These are phyloP conservation scores for Congeria kusceri DNA, from an alignment of 2,888 invertebrate genomes.

Conservation along the genomic window DNA sequence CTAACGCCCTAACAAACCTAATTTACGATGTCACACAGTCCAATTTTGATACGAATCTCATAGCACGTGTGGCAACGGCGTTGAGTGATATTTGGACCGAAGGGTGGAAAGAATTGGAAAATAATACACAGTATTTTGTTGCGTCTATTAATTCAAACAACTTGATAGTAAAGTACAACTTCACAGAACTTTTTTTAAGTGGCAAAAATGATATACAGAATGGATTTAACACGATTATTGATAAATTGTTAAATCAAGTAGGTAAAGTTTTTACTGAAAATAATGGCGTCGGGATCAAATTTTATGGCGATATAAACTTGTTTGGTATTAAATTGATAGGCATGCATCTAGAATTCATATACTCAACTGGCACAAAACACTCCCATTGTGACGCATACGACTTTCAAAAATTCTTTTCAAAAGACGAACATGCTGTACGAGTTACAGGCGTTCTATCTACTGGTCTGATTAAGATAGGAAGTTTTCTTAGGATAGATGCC, in stretches of 20 bases:
- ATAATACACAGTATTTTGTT: not conserved
- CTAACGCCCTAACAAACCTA: too few relatives aligned
- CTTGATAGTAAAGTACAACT: not conserved
- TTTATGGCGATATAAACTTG: constrained; percentile 8
- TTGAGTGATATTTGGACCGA: not conserved
- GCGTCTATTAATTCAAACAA: not conserved
- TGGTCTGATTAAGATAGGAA: constrained; percentile 6
- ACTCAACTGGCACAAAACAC: constrained; percentile 20
- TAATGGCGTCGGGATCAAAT: constrained; percentile 38
- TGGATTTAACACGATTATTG: not conserved
- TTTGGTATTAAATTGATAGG: constrained; percentile 8
- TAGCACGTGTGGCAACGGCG: too few relatives aligned
- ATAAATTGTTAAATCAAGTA: not conserved
- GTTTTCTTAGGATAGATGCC: not conserved
- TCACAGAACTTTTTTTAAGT: not conserved
- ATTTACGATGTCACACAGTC: too few relatives aligned
- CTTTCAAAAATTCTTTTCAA: constrained; percentile 28
- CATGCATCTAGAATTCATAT: constrained; percentile 50
- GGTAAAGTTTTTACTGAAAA: too few relatives aligned
- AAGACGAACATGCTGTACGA: constrained; percentile 44
- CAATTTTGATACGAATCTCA: too few relatives aligned
- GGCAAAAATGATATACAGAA: not conserved
- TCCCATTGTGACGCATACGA: constrained; percentile 47
- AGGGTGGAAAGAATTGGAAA: not conserved
- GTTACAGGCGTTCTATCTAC: constrained; percentile 9